These are phyloP conservation scores for Crenuchus spilurus DNA, from an alignment of 2,797 vertebrate species.

Conservation along the genomic window DNA sequence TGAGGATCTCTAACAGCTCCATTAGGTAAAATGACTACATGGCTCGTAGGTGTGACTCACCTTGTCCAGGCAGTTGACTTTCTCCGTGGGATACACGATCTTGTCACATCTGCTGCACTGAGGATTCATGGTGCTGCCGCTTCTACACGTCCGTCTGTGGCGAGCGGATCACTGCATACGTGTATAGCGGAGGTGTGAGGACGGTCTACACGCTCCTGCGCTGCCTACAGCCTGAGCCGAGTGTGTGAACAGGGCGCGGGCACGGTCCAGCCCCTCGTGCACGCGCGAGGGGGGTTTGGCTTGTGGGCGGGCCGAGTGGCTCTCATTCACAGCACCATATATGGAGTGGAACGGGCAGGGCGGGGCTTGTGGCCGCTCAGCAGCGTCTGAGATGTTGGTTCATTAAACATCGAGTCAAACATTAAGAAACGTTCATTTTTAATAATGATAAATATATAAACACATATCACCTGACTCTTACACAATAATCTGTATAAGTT, in stretches of 20 bases:
- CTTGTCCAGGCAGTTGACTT: constrained; percentile 97
- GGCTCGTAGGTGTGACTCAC: constrained; percentile 74
- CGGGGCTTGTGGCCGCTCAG: constrained; percentile 6
- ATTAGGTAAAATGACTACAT: too few species aligned
- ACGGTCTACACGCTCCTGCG: not conserved
- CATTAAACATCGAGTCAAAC: too few species aligned
- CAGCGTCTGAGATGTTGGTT: too few species aligned
- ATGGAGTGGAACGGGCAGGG: constrained; percentile 54
- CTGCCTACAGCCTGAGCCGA: not conserved
- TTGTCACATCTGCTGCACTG: constrained; percentile 92
- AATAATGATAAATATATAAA: too few species aligned
- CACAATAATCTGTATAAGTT: not conserved
- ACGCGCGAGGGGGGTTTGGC: constrained; percentile 34
- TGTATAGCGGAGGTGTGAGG: not conserved
- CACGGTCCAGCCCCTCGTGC: constrained; percentile 42
- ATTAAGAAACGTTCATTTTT: too few species aligned
- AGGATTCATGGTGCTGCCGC: constrained; percentile 84
- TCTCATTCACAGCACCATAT: constrained; percentile 57
- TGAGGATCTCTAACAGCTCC: too few species aligned
- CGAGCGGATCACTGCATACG: not conserved
- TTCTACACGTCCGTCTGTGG: not conserved
- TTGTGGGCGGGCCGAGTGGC: constrained; percentile 42
- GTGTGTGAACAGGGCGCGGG: constrained; percentile 27
- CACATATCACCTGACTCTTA: too few species aligned
- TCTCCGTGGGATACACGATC: constrained; percentile 95